Percentiles rank a stretch among this genome's conserved stretches.
Evolutionary conservation across 2,888 invertebrate genomes (phyloP).

Genomic region (Theretra japonica): DNA sequence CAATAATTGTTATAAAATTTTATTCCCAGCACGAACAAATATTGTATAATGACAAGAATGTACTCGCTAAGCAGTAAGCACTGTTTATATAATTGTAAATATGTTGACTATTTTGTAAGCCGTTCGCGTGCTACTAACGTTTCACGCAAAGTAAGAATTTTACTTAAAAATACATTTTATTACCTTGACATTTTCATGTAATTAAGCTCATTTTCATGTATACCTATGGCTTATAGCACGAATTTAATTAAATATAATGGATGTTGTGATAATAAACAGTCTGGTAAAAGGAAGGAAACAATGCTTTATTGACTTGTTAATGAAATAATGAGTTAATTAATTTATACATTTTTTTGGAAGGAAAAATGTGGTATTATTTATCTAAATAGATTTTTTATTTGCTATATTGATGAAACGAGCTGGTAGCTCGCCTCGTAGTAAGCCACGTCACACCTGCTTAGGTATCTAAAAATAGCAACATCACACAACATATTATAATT

Average conservation of each 20-base stretch:
- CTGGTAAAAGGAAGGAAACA: too few relatives aligned
- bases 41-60: neutral
- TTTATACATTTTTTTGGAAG: too few relatives aligned
- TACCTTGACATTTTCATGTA: slow-evolving; percentile 7
- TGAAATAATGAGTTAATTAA: too few relatives aligned
- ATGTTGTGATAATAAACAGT: neutral
- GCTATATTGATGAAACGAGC: too few relatives aligned
- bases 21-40: neutral
- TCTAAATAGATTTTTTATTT: too few relatives aligned
- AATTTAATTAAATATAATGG: slow-evolving; percentile 13
- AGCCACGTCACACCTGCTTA: too few relatives aligned
- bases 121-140: neutral
- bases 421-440: too few relatives aligned
- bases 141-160: slow-evolving; percentile 5
- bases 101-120: neutral
- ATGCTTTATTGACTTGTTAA: too few relatives aligned
- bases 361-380: too few relatives aligned
- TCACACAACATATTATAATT: too few relatives aligned
- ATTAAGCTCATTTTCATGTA: neutral
- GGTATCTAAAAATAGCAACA: too few relatives aligned
- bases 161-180: slow-evolving; percentile 4
- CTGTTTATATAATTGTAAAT: slow-evolving; percentile 1
- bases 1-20: neutral
- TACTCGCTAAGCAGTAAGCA: slow-evolving; percentile 3
- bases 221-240: neutral